Base-by-base conservation (phyloP, 2,113 vertebrate species). In the Prochilodus magdalenae region DNA sequence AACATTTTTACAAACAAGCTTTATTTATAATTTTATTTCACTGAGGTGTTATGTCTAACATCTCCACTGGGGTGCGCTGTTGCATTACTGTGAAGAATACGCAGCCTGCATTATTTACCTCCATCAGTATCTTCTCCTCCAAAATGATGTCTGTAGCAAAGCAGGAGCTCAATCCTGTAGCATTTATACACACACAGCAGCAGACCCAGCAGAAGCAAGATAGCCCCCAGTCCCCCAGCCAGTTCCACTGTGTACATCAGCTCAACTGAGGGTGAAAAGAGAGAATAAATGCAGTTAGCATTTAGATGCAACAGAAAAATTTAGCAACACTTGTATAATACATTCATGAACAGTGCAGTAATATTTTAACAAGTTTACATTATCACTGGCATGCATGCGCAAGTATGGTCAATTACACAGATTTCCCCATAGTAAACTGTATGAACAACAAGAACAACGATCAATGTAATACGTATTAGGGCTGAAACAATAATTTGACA, bases 221-320 rank as follows among this genome's bases (percentile, higher is more conserved):
- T 98, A 82, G 97, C 97, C 89, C 98, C 98, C 84, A 99, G 95
- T 2, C 97, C 98, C 84, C 98, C 97, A 92, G 98, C 98, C 93
- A 99, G 94, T 91, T 99, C 98, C 90, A 98, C 96, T 14, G 97
- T 98, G 93, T 98, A 99, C 97, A 99, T 99, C 86, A 99, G 77
- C 82, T 83, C 82, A 80, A 84, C 85, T 80, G 84, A 59, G 65
- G 49, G 73, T n/a, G 20, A 27, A 26, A 26, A 75, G 13, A 63
- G 36, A 74, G 24, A 24, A 63, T 76, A 3, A 84, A 51, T 18
- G 16, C 14, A 16, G 13, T 15, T 3, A 51, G 49, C 49, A 16
- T 49, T 49, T 11, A 49, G 47, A 4, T 36, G 1, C 13, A 51
- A 8, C 14, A 15, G 36, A 51, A 51, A 51, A n/a, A n/a, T n/a